Base-by-base conservation (phyloP, 2,888 invertebrate species). In the Scaptomyza reducta region DNA sequence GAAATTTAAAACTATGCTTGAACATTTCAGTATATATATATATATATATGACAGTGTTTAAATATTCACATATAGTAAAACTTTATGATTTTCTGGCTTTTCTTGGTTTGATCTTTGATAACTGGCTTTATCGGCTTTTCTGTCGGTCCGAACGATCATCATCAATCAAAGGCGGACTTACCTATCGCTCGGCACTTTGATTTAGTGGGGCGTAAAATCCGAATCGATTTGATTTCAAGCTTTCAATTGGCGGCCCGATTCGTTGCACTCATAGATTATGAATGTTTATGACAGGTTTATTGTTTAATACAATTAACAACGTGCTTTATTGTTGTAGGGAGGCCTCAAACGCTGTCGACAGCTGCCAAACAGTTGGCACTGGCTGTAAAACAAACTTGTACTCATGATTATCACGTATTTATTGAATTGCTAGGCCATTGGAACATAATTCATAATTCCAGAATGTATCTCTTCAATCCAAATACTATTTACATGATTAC, bases 291-390 rank as follows among this genome's bases (percentile, higher is more conserved):
- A 45, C 35, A 61, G 44, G 33, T 77, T 77, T 77, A 77, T 74
- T 70, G 77, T 59, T 77, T 61, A 77, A 77, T 77, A 69, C 74
- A 69, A 74, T 77, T 74, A 77, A 69, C 77, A 74, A 66, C 68
- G 31, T 41, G 60, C 60, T 70, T 74, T 74, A 77, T 70, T 60
- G 50, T 16, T 11, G 40, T 22, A 9, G 31, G 47, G 3, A 14
- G 46, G 63, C 38, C 14, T 60, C 63, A 70, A 74, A 70, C 38
- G 58, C 60, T 58, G 63, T 46, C 60, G 57, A 60, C 57, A 50
- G 63, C 54, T 69, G 22, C 63, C 69, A 60, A 55, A 56, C 74
- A 56, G 70, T 59, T 63, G 51, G 44, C 14, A 1, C 31, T 1
- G 31, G 31, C 45, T 38, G 33, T 70, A 63, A 57, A 66, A 60